A percentile compares a stretch with the other conserved stretches of the same genome.
phyloP scores from a whole-genome alignment of 2,888 invertebrate species.

The Andrena chrysosceles region DNA sequence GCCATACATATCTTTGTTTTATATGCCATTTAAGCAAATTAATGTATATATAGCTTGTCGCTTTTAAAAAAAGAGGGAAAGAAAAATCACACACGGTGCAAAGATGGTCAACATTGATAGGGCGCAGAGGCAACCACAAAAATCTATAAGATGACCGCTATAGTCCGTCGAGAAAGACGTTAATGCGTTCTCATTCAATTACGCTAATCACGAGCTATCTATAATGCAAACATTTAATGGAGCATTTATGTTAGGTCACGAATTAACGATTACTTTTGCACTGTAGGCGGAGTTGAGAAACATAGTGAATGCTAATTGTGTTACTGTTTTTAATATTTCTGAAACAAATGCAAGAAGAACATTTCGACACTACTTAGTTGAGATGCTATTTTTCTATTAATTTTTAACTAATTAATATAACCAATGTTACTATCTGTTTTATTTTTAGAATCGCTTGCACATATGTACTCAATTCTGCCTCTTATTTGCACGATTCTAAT shows the following conservation, averaged over 20 bases:
- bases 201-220: background rate
- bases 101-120: background rate
- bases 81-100: too few species aligned
- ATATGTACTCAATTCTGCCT: background rate
- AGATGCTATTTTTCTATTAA: background rate
- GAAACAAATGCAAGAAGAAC: background rate
- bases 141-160: background rate
- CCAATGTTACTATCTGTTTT: background rate
- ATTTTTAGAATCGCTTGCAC: background rate
- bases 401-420: background rate
- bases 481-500: background rate
- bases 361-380: background rate
- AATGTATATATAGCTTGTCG: background rate
- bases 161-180: background rate
- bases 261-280: background rate
- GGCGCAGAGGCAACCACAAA: background rate
- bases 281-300: background rate
- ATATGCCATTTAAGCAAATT: background rate
- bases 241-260: constrained; percentile 5
- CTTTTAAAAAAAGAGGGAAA: too few species aligned
- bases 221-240: constrained; percentile 8
- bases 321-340: constrained; percentile 7
- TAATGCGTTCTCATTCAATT: constrained; percentile 20
- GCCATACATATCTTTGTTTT: background rate
- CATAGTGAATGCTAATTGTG: background rate